Base-by-base conservation (phyloP, 2,888 invertebrate species). In the Parochlus steinenii region DNA sequence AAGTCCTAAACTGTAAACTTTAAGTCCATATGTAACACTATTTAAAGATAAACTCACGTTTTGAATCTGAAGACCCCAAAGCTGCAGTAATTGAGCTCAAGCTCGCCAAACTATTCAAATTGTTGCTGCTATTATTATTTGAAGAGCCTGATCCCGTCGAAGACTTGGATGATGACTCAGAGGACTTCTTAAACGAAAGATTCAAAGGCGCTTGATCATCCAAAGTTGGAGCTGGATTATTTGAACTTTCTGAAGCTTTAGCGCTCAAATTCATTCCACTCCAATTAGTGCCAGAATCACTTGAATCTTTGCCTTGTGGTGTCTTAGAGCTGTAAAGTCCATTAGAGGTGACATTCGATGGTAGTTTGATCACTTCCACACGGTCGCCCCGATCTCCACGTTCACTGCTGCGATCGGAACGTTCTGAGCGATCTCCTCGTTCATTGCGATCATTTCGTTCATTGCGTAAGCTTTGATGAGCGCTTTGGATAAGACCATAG, bases 291-390 rank as follows among this genome's bases (percentile, higher is more conserved):
- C 17, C 17, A 28, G 8, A 16, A 29, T 8, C n/a, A 4, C 12
- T 6, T 33, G 8, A 14, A 5, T n/a, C n/a, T n/a, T 14, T 12
- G 30, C 30, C 29, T 36, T 28, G 17, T 11, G 23, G 8, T 15
- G 18, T n/a, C 19, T 36, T 36, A 10, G 17, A 44, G 46, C 58
- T 58, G 42, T 56, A 58, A 10, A 56, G 58, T 27, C 69, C 69
- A 40, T 69, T 62, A 34, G 65, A 56, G 15, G 64, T 62, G 48
- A 67, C 64, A 34, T 76, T 73, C 44, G 74, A 73, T 16, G 81
- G 80, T 49, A 83, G 53, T 53, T 83, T 76, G 47, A 83, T 82
- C 47, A 83, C 80, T 53, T 85, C 83, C 36, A 82, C 81, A 7
- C 80, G 71, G 53, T 83, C 82, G 35, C 50, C 46, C 37, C 45